A percentile compares a stretch with the other conserved stretches of the same genome.
Evolutionary conservation across 2,113 vertebrate genomes (phyloP).

Genomic region (Sarotherodon lohbergeri): DNA sequence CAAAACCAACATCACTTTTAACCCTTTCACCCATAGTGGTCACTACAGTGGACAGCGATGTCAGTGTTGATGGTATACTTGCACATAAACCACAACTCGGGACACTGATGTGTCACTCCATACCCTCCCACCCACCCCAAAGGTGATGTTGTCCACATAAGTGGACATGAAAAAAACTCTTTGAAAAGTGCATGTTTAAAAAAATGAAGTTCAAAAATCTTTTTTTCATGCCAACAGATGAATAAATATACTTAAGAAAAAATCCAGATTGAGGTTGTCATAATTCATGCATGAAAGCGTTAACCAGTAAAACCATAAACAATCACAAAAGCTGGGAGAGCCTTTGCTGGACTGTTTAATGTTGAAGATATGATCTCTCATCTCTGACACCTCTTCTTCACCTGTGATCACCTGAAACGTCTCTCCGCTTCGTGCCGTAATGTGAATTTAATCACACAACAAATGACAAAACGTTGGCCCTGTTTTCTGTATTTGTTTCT

Average conservation of each 20-base stretch:
- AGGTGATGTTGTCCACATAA: neutral
- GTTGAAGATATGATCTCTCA: neutral
- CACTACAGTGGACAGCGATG: neutral
- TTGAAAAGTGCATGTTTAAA: neutral
- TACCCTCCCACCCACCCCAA: neutral
- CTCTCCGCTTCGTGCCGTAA: neutral
- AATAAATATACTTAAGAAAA: neutral
- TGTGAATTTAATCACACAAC: neutral
- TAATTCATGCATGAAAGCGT: accelerated
- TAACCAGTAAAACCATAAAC: neutral
- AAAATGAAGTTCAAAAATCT: neutral
- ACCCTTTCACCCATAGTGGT: neutral
- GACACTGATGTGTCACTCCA: neutral
- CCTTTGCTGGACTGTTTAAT: neutral
- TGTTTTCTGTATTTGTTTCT: accelerated
- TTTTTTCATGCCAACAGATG: neutral
- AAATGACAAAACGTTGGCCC: neutral
- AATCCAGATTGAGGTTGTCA: neutral
- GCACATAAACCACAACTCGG: neutral
- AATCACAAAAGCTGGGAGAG: accelerated
- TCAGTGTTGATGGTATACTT: accelerated
- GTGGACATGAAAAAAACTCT: neutral
- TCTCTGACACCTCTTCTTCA: neutral
- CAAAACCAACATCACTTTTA: accelerated
- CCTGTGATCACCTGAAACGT: neutral